A percentile compares a stretch with the other conserved stretches of the same genome.
Evolutionary conservation across 2,797 vertebrate genomes (phyloP).

Genomic region (Botia kubotai): DNA sequence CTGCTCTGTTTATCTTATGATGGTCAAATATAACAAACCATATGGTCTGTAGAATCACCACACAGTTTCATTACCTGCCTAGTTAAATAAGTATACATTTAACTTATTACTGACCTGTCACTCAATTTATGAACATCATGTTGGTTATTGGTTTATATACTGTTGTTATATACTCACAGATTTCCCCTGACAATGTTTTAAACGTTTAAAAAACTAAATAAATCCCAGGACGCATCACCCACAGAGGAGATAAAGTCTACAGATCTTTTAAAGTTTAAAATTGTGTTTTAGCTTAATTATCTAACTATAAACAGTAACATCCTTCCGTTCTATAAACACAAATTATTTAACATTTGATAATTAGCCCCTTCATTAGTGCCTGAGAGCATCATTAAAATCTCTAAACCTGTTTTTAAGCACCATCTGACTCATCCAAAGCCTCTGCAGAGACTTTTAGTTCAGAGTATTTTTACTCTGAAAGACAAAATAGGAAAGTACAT

Average conservation of each 20-base stretch:
- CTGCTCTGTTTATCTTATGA: conserved; percentile 21
- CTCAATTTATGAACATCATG: background rate
- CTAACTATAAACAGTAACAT: background rate
- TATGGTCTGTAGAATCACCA: background rate
- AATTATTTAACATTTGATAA: conserved; percentile 29
- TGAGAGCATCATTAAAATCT: conserved; percentile 30
- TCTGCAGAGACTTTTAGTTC: background rate
- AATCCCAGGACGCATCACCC: background rate
- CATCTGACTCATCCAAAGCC: background rate
- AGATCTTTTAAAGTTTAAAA: background rate
- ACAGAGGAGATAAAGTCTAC: background rate
- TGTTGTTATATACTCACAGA: background rate
- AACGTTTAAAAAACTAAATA: background rate
- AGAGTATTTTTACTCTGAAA: conserved; percentile 20
- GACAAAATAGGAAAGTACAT: conserved; percentile 23
- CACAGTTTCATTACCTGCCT: background rate
- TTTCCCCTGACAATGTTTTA: background rate
- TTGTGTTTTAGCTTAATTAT: background rate
- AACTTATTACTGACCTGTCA: background rate
- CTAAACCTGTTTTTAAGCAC: conserved; percentile 1
- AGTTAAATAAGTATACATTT: background rate
- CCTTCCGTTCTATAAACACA: conserved; percentile 12
- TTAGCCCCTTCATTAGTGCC: conserved; percentile 10
- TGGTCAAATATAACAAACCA: conserved; percentile 26
- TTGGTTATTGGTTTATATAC: background rate